Conservation (phyloP, 1,140 invertebrate genomes). For the Oncopodura yosiiana region DNA sequence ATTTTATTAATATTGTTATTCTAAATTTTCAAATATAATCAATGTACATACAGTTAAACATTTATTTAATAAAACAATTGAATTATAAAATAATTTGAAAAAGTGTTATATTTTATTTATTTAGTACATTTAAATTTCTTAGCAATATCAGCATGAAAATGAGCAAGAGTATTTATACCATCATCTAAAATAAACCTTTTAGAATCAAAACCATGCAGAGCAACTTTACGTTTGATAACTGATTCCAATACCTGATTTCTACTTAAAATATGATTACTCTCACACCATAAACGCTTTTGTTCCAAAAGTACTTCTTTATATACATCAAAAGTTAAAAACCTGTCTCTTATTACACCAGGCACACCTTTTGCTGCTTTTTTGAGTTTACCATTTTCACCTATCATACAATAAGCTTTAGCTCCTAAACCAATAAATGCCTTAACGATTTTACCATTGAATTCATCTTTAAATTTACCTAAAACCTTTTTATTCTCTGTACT, state of each 20-base stretch:
- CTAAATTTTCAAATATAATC: too few species aligned
- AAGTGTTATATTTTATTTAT: too few species aligned
- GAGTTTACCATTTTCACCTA: constrained; percentile 16
- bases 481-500: constrained; percentile 43
- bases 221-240: background rate
- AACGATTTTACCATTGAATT: constrained; percentile 40
- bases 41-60: too few species aligned
- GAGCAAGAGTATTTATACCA: constrained; percentile 16
- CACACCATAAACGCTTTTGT: background rate
- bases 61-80: too few species aligned
- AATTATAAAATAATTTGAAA: too few species aligned
- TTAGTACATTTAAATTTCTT: too few species aligned
- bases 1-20: too few species aligned
- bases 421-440: constrained; percentile 40
- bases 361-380: constrained; percentile 16
- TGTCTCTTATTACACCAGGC: background rate
- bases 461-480: constrained; percentile 45
- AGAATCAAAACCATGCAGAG: constrained; percentile 13
- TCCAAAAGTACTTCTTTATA: background rate
- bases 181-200: constrained; percentile 21
- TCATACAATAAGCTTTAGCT: constrained; percentile 41
- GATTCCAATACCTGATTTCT: constrained; percentile 7
- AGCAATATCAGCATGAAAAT: too few species aligned
- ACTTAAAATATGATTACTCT: constrained; percentile 10
- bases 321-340: background rate